These are phyloP conservation scores for Hypanus sabinus DNA, from an alignment of 2,113 vertebrate species.

Conservation along the genomic window DNA sequence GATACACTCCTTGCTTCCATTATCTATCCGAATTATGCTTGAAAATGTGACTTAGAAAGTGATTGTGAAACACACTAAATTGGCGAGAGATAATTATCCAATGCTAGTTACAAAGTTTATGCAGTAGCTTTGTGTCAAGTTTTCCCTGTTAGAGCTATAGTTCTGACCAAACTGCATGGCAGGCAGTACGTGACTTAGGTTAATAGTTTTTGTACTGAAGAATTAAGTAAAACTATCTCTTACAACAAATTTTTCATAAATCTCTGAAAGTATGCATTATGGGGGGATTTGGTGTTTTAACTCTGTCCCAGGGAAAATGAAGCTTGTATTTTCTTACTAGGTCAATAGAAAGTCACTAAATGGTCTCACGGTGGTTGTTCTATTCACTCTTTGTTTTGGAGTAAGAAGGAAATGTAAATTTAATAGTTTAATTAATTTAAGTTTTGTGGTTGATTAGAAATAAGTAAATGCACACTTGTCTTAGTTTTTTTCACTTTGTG, in stretches of 20 bases:
- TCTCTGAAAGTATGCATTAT: background rate
- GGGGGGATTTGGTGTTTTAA: background rate
- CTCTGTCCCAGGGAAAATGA: background rate
- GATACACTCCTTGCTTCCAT: background rate
- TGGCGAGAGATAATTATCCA: background rate
- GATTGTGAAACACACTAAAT: background rate
- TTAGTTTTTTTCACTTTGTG: background rate
- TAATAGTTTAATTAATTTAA: background rate
- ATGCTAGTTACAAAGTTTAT: background rate
- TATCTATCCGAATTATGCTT: background rate
- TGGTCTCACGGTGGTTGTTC: background rate
- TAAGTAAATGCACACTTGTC: background rate
- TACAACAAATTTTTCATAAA: background rate
- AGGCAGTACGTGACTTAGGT: background rate
- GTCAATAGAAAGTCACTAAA: background rate
- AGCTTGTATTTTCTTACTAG: background rate
- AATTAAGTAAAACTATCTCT: background rate
- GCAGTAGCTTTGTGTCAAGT: background rate
- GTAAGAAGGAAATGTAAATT: too few relatives aligned
- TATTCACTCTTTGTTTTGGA: background rate
- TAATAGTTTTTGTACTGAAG: background rate
- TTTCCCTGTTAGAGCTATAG: background rate
- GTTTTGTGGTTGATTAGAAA: too few relatives aligned
- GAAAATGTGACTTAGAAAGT: background rate
- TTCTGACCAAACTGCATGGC: background rate